These are phyloP conservation scores for Aethina tumida DNA, from an alignment of 1,140 invertebrate genomes.

Conservation along the genomic window DNA sequence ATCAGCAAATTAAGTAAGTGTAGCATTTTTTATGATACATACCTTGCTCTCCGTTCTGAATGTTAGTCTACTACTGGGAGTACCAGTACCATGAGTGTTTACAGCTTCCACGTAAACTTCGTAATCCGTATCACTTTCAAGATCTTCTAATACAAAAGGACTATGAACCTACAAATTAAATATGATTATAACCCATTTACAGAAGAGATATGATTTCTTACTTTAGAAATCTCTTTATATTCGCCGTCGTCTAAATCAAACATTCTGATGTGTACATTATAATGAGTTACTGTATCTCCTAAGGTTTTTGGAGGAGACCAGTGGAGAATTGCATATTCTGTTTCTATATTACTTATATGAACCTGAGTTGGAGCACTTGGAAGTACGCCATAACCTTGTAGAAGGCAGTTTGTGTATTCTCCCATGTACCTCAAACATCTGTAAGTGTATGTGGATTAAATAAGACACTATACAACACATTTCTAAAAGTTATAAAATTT, in stretches of 20 bases:
- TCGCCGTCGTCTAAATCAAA: slow-evolving; percentile 31
- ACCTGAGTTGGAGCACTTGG: slow-evolving; percentile 57
- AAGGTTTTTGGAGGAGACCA: slow-evolving; percentile 63
- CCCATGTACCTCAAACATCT: slow-evolving; percentile 67
- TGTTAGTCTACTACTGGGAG: slow-evolving; percentile 59
- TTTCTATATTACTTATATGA: slow-evolving; percentile 59
- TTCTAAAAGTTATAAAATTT: too few relatives aligned
- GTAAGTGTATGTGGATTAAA: too few relatives aligned
- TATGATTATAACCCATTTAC: slow-evolving; percentile 11
- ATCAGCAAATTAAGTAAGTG: too few relatives aligned
- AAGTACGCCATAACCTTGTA: slow-evolving; percentile 73
- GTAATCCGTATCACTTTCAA: slow-evolving; percentile 63
- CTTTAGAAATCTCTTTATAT: slow-evolving; percentile 26
- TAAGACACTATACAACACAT: too few relatives aligned
- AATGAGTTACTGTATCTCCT: slow-evolving; percentile 59
- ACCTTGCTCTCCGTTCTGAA: slow-evolving; percentile 60
- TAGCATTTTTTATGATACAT: too few relatives aligned
- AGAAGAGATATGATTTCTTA: slow-evolving; percentile 1
- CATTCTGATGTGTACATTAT: slow-evolving; percentile 54
- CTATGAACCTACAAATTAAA: slow-evolving; percentile 39
- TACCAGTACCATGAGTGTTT: slow-evolving; percentile 67
- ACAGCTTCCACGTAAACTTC: slow-evolving; percentile 74
- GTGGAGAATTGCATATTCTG: slow-evolving; percentile 64
- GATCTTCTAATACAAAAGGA: slow-evolving; percentile 62
- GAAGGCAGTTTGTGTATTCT: slow-evolving; percentile 65